Base-by-base conservation (phyloP, 1,140 invertebrate genomes). In the Halesus radiatus region DNA sequence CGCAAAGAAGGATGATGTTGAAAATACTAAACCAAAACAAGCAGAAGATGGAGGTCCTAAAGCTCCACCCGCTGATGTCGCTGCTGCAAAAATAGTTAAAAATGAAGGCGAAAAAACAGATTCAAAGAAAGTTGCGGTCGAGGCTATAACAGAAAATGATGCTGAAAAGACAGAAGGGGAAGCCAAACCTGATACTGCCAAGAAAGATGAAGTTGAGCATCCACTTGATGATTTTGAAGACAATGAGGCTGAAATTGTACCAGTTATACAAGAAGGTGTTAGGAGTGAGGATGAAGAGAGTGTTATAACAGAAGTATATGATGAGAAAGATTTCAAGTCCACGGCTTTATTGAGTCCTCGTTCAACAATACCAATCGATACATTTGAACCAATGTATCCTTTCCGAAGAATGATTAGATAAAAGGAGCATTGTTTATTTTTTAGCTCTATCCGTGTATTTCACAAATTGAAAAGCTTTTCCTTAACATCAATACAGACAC, bases 401-500 rank as follows among this genome's bases (percentile, higher is more conserved):
- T 89, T 87, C 70, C 4, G 18, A 16, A 66, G 0, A 66, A 29
- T 26, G 2, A 18, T 56, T 4, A 56, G 16, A 37, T 37, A 6
- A 4, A 1, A 37, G 3, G 7, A 10, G 37, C 10, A 45, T 45
- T 1, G 37, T 45, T 45, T 45, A 37, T 37, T 7, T 37, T 37
- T 37, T 6, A 37, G 32, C 32, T 37, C 7, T 7, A 37, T 37
- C 32, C 10, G 8, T 45, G 10, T 45, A 45, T 45, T 13, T 45
- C 37, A 45, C 37, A 45, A 32, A 45, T 1, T 45, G 10, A 45
- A 45, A 13, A 45, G 5, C 10, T 45, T 45, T 45, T 13, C 37
- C 37, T 45, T 45, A 45, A 45, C 37, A 45, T 45, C 37, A 45
- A 64, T n/a, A 50, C 76, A 96, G 94, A 87, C 90, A 95, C 90